phyloP scores from a whole-genome alignment of 2,888 invertebrate genomes.

The Cactoblastis cactorum region DNA sequence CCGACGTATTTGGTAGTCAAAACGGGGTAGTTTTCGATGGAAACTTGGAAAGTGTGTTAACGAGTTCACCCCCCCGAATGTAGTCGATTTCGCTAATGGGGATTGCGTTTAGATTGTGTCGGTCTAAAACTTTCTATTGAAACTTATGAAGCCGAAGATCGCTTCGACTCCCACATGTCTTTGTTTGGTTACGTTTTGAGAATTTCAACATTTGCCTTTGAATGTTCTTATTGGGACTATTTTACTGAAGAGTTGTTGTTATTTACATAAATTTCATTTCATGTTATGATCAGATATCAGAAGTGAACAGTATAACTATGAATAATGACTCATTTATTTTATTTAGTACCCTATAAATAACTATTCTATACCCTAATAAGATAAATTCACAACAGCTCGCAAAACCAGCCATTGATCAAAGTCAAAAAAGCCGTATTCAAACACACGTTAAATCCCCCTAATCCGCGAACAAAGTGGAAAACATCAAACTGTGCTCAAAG shows the following conservation, averaged over 20 bases:
- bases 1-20: conserved; percentile 69
- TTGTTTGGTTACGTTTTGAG: conserved; percentile 5
- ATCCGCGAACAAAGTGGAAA: not conserved
- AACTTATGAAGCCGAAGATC: conserved; percentile 17
- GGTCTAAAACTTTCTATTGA: conserved; percentile 33
- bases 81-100: conserved; percentile 64
- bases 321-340: no score
- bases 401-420: not conserved
- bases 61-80: conserved; percentile 54
- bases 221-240: no score
- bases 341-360: no score
- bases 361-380: not conserved
- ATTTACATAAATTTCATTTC: no score
- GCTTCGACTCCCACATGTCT: not conserved
- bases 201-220: not conserved
- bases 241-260: no score
- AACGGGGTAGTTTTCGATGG: conserved; percentile 68
- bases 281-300: no score
- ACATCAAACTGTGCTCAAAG: conserved; percentile 10
- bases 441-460: not conserved
- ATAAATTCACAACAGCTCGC: not conserved
- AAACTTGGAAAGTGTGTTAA: conserved; percentile 74
- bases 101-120: conserved; percentile 57
- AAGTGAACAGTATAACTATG: no score
- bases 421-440: not conserved